Base-by-base conservation (phyloP, 2,888 invertebrate species). In the Rutpela maculata region DNA sequence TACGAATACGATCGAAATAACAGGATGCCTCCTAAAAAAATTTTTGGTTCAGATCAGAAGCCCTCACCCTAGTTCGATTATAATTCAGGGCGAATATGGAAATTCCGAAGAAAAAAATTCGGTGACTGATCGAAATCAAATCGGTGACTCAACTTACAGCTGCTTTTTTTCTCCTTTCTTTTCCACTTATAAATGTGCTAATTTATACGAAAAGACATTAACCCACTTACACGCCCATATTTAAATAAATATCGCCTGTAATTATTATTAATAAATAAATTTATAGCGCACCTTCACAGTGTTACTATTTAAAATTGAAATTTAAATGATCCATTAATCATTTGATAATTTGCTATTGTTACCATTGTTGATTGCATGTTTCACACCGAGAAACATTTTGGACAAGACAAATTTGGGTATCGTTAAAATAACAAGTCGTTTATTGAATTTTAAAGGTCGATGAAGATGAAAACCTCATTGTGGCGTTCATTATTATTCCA, bases 181-280 rank as follows among this genome's bases (percentile, higher is more conserved):
- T 60, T 70, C 15, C 43, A 57, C 22, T 35, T 43, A 60, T 50
- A 18, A n/a, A 12, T 56, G 60, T 22, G 60, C 10, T 60, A 35
- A 12, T 43, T 70, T 70, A 60, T 22, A 60, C 10, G 43, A 50
- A 60, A 60, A 43, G 38, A 26, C 17, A 72, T 55, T 72, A 72
- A 50, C 72, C 72, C 72, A 72, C 62, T 72, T 72, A 15, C 72
- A 62, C 72, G 72, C 72, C 72, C 72, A 72, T 55, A 72, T 72
- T 55, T 72, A 72, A 72, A 63, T 63, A 63, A 72, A 72, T 59
- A 63, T 63, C 31, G 7, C 72, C 31, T 31, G 63, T 72, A 72
- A 62, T 63, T 72, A 55, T 63, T 59, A 63, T 63, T 72, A 72
- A 72, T 72, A 72, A 72, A 70, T 70, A 38, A 43, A 70, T 70